Evolutionary conservation across 2,797 vertebrate genomes (phyloP).

Genomic region (Acropternis orthonyx): DNA sequence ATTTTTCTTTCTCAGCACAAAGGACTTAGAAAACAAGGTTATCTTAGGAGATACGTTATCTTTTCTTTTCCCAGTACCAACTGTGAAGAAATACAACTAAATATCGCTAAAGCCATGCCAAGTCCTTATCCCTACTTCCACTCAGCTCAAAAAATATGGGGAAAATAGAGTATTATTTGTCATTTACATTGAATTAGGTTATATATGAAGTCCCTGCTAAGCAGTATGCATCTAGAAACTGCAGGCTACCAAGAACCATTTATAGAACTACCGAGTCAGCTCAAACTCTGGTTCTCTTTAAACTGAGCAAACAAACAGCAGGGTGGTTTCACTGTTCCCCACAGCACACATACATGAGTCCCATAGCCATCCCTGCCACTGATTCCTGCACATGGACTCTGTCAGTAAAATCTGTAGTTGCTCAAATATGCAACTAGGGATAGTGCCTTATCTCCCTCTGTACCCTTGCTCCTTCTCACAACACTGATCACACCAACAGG

Average conservation of each 20-base stretch:
- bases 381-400: neutral
- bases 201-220: neutral
- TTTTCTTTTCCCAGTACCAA: neutral
- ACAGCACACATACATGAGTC: neutral
- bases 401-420: neutral
- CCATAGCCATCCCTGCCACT: neutral
- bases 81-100: neutral
- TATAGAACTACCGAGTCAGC: neutral
- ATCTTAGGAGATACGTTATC: neutral
- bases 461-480: neutral
- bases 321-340: accelerated
- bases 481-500: neutral
- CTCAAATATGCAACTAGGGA: neutral
- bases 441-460: neutral
- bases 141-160: neutral
- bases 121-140: neutral
- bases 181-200: neutral
- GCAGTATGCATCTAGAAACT: neutral
- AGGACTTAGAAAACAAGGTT: neutral
- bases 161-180: neutral
- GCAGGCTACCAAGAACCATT: neutral
- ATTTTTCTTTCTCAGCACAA: neutral
- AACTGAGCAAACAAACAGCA: neutral
- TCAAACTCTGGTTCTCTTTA: neutral
- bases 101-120: neutral